Evolutionary conservation across 2,797 vertebrate species (phyloP), one percentile per base, ranked within the genome.

Genomic region (Cichlasoma orientale): DNA sequence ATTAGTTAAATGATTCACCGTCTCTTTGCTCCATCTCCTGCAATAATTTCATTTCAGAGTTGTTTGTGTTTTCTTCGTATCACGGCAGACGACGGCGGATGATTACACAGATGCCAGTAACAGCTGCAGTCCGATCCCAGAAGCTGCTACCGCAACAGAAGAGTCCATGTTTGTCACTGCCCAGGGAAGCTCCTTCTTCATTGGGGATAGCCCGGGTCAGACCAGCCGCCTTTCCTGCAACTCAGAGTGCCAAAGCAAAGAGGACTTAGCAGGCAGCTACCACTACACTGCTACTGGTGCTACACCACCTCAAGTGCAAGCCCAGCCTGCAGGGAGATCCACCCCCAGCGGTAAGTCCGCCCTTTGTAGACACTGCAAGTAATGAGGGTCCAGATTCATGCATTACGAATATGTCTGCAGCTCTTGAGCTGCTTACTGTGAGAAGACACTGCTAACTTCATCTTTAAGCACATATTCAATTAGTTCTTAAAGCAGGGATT

Each of bases 231-330:
- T 90, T 58, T 92, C 89, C 36, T 90, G 77, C 86, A 86, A 66
- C 59, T 75, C 83, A 1, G 90, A 92, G 14, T 69, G 54, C 78
- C 91, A 90, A 18, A 90, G 85, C 25, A 86, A 82, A 80, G 89
- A 94, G 55, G 92, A 92, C 3, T 79, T 95, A 52, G 87, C 90
- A 1, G 93, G 93, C 50, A 95, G 92, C 81, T 95, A 95, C 90
- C 82, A 56, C 78, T 93, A 92, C 89, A 55, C 76, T 1, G 2
- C 72, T 1, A 33, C 69, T 4, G 52, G 56, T 1, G 31, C 58
- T 1, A 80, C 87, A 0, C 77, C 85, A 5, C 83, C 87, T 6
- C 58, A 53, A 9, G 19, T 66, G 5, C 83, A 58, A 9, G 25
- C 31, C 3, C 73, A 72, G 3, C 76, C 79, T 12, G 44, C 78